Evolutionary conservation across 2,113 vertebrate species (phyloP).

Genomic region (Clarias magur): DNA sequence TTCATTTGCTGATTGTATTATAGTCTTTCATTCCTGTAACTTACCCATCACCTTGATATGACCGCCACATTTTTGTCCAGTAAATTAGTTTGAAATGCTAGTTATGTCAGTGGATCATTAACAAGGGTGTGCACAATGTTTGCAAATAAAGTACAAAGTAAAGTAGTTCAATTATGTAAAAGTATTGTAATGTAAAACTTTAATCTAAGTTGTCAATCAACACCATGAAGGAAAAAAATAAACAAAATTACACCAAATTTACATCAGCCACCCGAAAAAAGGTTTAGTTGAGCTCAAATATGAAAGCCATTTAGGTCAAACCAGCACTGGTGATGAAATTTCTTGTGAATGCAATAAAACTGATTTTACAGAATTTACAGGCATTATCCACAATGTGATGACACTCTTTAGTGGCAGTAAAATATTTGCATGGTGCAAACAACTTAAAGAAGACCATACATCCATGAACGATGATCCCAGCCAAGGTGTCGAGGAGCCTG

Average conservation of each 20-base stretch:
- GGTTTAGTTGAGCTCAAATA: no score
- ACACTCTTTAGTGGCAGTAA: no score
- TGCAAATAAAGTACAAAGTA: background rate
- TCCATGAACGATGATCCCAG: no score
- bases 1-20: no score
- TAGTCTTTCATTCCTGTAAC: background rate
- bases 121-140: background rate
- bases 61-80: background rate
- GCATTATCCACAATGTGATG: no score
- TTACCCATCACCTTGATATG: background rate
- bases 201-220: background rate
- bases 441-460: no score
- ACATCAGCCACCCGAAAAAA: background rate
- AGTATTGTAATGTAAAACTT: background rate
- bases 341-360: no score
- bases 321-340: no score
- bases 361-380: no score
- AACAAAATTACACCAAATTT: background rate
- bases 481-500: no score
- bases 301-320: no score
- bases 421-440: no score
- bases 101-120: background rate
- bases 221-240: background rate
- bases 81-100: background rate
- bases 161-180: background rate